Evolutionary conservation across 2,113 vertebrate species (phyloP).

Genomic region (Lamprologus lemairii): DNA sequence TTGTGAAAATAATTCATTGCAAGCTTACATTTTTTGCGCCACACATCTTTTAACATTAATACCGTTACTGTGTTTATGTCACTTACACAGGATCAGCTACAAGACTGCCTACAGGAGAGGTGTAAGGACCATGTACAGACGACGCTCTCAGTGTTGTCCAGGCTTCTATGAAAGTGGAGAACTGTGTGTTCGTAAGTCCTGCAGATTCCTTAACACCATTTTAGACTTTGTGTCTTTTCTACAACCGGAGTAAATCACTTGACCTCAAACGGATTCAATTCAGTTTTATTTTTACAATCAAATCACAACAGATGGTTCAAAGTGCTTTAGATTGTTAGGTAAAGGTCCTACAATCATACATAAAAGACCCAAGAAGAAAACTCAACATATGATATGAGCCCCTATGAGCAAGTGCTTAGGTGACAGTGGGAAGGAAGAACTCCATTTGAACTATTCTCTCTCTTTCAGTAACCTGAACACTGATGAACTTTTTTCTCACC

Average conservation of each 20-base stretch:
- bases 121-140: slow-evolving; percentile 88
- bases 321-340: neutral
- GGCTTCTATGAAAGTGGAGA: slow-evolving; percentile 86
- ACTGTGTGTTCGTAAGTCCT: slow-evolving; percentile 84
- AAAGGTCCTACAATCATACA: neutral
- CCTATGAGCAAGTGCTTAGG: neutral
- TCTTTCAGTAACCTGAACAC: neutral
- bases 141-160: slow-evolving; percentile 88
- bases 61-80: neutral
- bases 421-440: neutral
- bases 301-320: neutral
- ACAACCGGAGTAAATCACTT: neutral
- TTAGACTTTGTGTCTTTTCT: neutral
- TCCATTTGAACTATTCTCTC: fast-evolving
- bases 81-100: slow-evolving; percentile 66
- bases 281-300: neutral
- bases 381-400: neutral
- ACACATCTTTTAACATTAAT: neutral
- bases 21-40: neutral
- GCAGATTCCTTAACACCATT: neutral
- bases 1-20: neutral
- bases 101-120: slow-evolving; percentile 90
- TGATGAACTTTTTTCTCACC: neutral
- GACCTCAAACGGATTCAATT: neutral
- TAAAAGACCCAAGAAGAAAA: neutral